phyloP scores from a whole-genome alignment of 2,113 vertebrate species.

The Ariopsis seemanni region DNA sequence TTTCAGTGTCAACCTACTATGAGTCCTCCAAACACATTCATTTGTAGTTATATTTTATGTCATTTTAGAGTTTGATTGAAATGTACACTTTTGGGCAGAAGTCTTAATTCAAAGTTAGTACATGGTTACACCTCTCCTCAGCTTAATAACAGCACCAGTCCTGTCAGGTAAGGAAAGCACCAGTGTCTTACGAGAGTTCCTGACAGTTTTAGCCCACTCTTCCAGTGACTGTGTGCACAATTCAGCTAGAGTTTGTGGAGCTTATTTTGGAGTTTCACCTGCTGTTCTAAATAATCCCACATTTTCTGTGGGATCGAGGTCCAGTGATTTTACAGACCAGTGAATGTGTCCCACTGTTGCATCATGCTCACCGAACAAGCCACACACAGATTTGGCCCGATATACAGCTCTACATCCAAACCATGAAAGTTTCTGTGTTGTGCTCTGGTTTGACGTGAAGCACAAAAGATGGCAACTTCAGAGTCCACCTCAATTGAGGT shows the following conservation, averaged over 20 bases:
- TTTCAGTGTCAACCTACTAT: neutral
- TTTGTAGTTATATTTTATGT: neutral
- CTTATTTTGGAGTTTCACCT: slow-evolving; percentile 16
- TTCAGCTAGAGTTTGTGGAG: slow-evolving; percentile 9
- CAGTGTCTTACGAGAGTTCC: slow-evolving; percentile 9
- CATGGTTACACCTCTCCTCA: neutral
- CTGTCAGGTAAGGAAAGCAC: slow-evolving; percentile 1
- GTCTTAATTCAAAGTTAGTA: neutral
- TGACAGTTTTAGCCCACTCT: slow-evolving; percentile 18
- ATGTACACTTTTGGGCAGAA: neutral
- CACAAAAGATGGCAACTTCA: neutral
- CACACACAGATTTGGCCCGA: neutral
- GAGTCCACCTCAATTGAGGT: neutral
- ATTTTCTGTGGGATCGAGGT: neutral
- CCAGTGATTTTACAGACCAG: slow-evolving; percentile 10
- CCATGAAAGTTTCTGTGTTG: neutral
- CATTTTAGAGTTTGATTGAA: neutral
- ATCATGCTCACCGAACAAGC: neutral
- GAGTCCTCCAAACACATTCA: neutral
- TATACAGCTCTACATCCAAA: neutral
- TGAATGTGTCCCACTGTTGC: slow-evolving; percentile 2
- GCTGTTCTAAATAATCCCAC: slow-evolving; percentile 12
- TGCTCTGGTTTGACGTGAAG: neutral
- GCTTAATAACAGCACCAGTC: neutral
- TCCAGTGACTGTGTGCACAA: slow-evolving; percentile 12